Conservation (phyloP, 2,113 vertebrate species). For the Nothocercus julius region DNA sequence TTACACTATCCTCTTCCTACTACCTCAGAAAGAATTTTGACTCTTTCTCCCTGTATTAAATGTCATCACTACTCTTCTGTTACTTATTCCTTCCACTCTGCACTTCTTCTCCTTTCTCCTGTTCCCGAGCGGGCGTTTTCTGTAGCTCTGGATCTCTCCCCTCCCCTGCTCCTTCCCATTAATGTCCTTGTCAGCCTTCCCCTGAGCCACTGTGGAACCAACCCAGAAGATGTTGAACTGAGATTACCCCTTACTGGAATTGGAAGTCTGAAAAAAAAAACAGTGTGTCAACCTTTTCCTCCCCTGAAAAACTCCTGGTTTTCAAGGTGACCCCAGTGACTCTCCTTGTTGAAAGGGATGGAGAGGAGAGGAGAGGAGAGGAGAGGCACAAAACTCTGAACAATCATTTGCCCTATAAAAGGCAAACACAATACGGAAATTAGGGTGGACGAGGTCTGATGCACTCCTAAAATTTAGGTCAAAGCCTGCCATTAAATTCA, state of each 20-base stretch:
- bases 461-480: background rate
- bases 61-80: conserved; percentile 12
- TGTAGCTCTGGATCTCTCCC: conserved; percentile 66
- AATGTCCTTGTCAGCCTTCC: conserved; percentile 78
- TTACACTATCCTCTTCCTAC: background rate
- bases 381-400: background rate
- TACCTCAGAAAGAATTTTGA: conserved; percentile 25
- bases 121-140: conserved; percentile 80
- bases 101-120: conserved; percentile 74
- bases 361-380: background rate
- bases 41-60: background rate
- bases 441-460: background rate
- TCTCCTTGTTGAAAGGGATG: no score
- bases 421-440: background rate
- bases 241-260: background rate
- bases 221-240: conserved; percentile 37
- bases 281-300: background rate
- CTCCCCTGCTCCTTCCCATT: conserved; percentile 42
- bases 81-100: conserved; percentile 73
- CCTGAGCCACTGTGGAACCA: conserved; percentile 73
- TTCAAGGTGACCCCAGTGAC: background rate
- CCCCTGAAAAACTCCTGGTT: background rate
- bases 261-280: background rate
- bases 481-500: background rate
- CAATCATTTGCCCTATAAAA: fast-evolving